Percentiles rank a stretch among this genome's conserved stretches.
phyloP scores from a whole-genome alignment of 2,888 invertebrate genomes.

The Drosophila peninsularis region DNA sequence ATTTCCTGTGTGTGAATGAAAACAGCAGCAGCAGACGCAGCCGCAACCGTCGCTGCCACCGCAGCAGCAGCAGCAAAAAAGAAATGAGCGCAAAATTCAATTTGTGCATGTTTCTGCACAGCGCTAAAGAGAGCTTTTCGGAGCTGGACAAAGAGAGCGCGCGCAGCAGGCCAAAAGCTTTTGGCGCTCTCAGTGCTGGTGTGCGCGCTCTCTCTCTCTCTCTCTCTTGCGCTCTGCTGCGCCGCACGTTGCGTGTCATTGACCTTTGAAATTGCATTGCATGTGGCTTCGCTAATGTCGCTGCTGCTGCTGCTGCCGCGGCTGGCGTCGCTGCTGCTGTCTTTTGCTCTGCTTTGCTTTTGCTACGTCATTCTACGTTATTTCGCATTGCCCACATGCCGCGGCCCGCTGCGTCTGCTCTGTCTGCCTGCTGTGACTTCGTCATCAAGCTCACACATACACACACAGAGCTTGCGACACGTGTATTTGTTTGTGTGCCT shows the following conservation, averaged over 20 bases:
- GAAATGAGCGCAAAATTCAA: constrained; percentile 54
- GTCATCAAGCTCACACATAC: constrained; percentile 56
- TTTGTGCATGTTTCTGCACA: constrained; percentile 55
- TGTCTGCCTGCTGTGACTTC: constrained; percentile 54
- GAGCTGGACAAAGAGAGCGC: constrained; percentile 10
- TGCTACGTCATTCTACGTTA: constrained; percentile 77
- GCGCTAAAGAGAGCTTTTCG: constrained; percentile 30
- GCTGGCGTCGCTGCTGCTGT: constrained; percentile 36
- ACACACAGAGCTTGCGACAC: constrained; percentile 22
- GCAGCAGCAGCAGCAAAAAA: constrained; percentile 4
- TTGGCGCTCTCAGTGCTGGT: constrained; percentile 29
- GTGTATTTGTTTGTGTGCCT: constrained; percentile 57
- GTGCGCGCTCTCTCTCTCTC: constrained; percentile 15
- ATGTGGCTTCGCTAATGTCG: constrained; percentile 63
- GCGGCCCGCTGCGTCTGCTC: constrained; percentile 37
- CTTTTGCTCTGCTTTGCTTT: constrained; percentile 65
- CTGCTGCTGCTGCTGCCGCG: constrained; percentile 38
- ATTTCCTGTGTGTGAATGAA: constrained; percentile 78
- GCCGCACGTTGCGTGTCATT: constrained; percentile 72
- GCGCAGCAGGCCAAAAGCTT: constrained; percentile 39
- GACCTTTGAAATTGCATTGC: constrained; percentile 80
- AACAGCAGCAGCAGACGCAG: constrained; percentile 35
- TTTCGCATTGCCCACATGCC: constrained; percentile 71
- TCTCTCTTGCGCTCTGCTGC: constrained; percentile 40
- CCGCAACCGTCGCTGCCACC: neutral